Base-by-base conservation (phyloP, 2,888 invertebrate species). In the Kuschelorhynchus macadamiae region DNA sequence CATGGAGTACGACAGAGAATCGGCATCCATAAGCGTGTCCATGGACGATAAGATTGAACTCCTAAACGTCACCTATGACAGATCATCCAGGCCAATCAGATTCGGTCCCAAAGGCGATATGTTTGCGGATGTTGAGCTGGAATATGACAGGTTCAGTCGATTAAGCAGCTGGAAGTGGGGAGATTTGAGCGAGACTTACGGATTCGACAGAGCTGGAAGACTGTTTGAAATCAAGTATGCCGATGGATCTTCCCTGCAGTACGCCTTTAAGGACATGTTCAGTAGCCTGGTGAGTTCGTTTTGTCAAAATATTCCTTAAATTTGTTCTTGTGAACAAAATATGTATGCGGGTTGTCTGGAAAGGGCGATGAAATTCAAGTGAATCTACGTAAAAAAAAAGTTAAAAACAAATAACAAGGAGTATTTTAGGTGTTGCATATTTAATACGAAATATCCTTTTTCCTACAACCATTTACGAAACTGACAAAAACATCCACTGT, bases 101-200 rank as follows among this genome's bases (percentile, higher is more conserved):
- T 95, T 94, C 91, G 91, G 92, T 49, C 94, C 95, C 0, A 89
- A 91, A 67, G 93, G 92, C 74, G 95, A 93, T 7, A 92, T 94
- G 71, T 95, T 95, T 79, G 91, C 94, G 0, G 93, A 94, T 76
- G 95, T 97, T 1, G 95, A 96, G 78, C 85, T 97, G 17, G 95
- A 96, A 76, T 97, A 97, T 79, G 96, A 97, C 79, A 87, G 96
- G 71, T 95, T 95, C 79, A 96, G 96, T 70, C 88, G 96, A 75
- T 83, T 97, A 47, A 92, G 92, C 1, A 92, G 91, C 75, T 97
- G 97, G 96, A 92, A 91, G 76, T 96, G 97, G 93, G 97, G 96
- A 18, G 93, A 95, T 70, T 86, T 97, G 4, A 92, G 92, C 77
- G 96, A 97, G 85, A 92, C 91, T 0, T 96, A 96, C 76, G 92